A percentile compares a stretch with the other conserved stretches of the same genome.
Evolutionary conservation across 2,113 vertebrate genomes (phyloP).

Genomic region (Urocynchramus pylzowi): DNA sequence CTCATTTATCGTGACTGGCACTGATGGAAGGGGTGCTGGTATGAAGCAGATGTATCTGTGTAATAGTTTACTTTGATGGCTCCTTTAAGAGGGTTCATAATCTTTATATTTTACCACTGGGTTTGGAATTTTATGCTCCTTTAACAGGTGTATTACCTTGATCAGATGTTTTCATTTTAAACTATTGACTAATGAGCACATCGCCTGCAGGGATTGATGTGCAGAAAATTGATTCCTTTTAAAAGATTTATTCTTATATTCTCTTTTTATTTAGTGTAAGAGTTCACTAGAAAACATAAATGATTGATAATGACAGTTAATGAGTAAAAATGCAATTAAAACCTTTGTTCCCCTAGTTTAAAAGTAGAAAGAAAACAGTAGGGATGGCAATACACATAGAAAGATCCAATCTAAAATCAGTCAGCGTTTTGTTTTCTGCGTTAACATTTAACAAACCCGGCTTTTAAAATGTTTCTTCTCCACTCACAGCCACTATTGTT

Average conservation of each 20-base stretch:
- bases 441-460: constrained; percentile 29
- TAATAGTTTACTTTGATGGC: constrained; percentile 77
- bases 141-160: constrained; percentile 76
- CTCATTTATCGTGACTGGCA: constrained; percentile 70
- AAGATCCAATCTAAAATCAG: constrained; percentile 47
- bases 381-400: neutral
- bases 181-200: constrained; percentile 78
- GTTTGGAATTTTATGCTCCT: constrained; percentile 72
- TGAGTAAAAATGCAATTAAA: constrained; percentile 57
- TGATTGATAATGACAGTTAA: constrained; percentile 58
- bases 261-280: constrained; percentile 63
- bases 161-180: constrained; percentile 78
- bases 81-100: constrained; percentile 77
- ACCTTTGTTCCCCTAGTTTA: constrained; percentile 40
- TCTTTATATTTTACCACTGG: constrained; percentile 78
- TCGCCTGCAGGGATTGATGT: constrained; percentile 73
- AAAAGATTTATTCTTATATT: constrained; percentile 69
- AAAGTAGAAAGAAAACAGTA: constrained; percentile 21
- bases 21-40: constrained; percentile 59
- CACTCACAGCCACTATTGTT: constrained; percentile 16
- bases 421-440: constrained; percentile 1
- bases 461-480: constrained; percentile 10
- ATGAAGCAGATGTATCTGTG: constrained; percentile 73
- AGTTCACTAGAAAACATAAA: constrained; percentile 34
- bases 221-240: constrained; percentile 68